A percentile compares a stretch with the other conserved stretches of the same genome.
These are phyloP conservation scores for Megaceryle maxima DNA, from an alignment of 2,113 vertebrate genomes.

Conservation along the genomic window DNA sequence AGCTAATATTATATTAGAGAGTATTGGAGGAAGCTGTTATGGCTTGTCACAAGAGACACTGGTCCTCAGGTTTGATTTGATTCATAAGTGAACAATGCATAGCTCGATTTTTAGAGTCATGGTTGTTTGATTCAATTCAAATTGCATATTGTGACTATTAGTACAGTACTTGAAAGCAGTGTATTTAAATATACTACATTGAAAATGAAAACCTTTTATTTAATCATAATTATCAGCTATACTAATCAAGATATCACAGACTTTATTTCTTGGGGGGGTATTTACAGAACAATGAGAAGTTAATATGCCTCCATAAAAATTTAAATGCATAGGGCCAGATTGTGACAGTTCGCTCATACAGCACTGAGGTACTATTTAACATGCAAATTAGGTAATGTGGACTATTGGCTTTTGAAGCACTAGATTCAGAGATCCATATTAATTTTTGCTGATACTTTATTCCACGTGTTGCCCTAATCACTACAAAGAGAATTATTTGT, in stretches of 20 bases:
- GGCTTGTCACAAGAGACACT: not conserved
- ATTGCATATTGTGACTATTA: not conserved
- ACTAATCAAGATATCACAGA: not conserved
- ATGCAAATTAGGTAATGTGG: not conserved
- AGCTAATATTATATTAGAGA: not conserved
- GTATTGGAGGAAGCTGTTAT: not conserved
- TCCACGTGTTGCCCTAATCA: not conserved
- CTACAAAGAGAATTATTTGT: not conserved
- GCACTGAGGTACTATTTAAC: not conserved
- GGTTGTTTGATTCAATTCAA: not conserved
- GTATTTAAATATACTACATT: not conserved
- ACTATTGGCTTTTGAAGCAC: not conserved
- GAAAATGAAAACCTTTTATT: conserved; percentile 29
- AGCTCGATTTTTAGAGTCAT: not conserved
- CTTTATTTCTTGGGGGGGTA: not conserved
- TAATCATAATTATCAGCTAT: not conserved
- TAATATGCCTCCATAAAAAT: not conserved
- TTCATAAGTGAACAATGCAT: not conserved
- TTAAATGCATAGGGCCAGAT: not conserved
- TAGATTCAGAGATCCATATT: not conserved
- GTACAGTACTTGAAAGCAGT: not conserved
- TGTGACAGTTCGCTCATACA: not conserved
- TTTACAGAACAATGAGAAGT: not conserved
- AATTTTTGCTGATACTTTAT: not conserved
- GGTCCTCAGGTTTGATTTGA: not conserved